Conservation (phyloP, 2,113 vertebrate species). For the Scytalopus superciliaris region DNA sequence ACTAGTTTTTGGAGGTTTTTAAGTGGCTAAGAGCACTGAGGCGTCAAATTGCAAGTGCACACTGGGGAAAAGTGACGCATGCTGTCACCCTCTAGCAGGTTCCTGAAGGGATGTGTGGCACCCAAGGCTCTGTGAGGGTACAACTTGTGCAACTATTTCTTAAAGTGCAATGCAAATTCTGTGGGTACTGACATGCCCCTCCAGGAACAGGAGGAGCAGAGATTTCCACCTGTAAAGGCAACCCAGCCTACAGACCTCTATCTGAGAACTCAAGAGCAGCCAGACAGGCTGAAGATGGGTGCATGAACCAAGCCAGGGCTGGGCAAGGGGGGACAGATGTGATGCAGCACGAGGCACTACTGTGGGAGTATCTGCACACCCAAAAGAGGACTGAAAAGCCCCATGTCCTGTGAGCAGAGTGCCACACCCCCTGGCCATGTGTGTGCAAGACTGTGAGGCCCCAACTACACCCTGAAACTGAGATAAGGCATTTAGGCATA, state of each 20-base stretch:
- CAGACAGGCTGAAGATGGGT: neutral
- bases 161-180: neutral
- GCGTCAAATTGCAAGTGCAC: neutral
- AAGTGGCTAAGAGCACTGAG: neutral
- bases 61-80: rapidly evolving
- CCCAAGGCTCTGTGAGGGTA: neutral
- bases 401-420: neutral
- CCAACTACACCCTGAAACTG: neutral
- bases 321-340: rapidly evolving
- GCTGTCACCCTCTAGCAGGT: neutral
- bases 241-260: neutral
- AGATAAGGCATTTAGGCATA: no score
- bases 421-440: rapidly evolving
- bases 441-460: neutral
- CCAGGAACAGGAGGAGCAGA: neutral
- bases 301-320: rapidly evolving
- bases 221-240: neutral
- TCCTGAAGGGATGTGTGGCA: neutral
- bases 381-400: neutral
- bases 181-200: neutral
- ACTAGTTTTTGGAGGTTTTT: neutral
- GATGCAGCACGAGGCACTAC: neutral
- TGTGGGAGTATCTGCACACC: neutral
- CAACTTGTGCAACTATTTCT: neutral
- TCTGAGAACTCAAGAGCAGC: neutral